Evolutionary conservation across 2,113 vertebrate species (phyloP).

Genomic region (Pithys albifrons): DNA sequence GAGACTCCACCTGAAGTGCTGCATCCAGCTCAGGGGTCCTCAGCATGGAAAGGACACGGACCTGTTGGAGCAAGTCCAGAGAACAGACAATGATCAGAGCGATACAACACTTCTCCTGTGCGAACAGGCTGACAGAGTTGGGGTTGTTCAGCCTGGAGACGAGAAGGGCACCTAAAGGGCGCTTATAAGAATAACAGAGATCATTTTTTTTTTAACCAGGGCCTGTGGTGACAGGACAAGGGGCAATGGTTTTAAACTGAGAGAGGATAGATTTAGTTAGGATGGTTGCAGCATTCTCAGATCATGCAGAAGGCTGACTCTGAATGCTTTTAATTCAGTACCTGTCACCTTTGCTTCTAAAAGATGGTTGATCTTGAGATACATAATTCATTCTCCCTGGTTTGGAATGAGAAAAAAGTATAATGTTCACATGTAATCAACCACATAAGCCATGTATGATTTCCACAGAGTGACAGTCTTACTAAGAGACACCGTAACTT

Average conservation of each 20-base stretch:
- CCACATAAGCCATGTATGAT: neutral
- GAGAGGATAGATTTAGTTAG: neutral
- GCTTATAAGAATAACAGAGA: neutral
- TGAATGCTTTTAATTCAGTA: neutral
- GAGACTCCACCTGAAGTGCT: neutral
- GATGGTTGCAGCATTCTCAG: neutral
- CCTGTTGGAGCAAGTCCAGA: neutral
- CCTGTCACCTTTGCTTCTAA: neutral
- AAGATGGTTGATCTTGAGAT: neutral
- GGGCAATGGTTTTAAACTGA: neutral
- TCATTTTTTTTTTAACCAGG: neutral
- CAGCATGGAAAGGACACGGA: neutral
- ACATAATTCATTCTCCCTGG: neutral
- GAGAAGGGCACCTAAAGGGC: neutral
- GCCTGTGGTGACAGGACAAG: neutral
- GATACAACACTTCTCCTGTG: neutral
- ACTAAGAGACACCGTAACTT: accelerated
- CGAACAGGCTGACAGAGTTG: neutral
- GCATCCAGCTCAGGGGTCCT: accelerated
- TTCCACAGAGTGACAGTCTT: neutral
- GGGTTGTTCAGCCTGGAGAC: neutral
- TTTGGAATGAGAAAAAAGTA: neutral
- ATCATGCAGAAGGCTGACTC: neutral
- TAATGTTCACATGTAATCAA: neutral
- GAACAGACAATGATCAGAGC: neutral